These are phyloP conservation scores for Mus minutoides DNA, from an alignment of 2,797 vertebrate genomes.

Conservation along the genomic window DNA sequence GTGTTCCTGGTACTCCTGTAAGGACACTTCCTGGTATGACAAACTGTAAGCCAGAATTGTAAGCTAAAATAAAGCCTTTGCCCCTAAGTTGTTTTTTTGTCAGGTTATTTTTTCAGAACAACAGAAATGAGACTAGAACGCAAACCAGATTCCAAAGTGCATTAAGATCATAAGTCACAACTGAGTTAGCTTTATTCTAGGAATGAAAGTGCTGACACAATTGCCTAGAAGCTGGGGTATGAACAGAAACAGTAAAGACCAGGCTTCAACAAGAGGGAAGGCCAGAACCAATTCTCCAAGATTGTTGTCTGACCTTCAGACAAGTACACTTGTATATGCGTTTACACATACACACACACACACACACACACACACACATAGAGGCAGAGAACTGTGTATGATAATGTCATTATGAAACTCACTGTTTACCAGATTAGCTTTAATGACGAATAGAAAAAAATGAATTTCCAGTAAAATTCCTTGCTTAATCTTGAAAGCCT, in stretches of 20 bases:
- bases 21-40: background rate
- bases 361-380: too few species aligned
- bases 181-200: background rate
- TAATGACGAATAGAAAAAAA: background rate
- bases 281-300: background rate
- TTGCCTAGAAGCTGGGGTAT: background rate
- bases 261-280: background rate
- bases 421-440: background rate
- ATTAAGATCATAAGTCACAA: background rate
- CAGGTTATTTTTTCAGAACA: background rate
- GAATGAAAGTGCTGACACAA: background rate
- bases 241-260: background rate
- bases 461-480: background rate
- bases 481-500: background rate
- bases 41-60: background rate
- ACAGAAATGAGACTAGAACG: background rate
- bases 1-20: background rate
- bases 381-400: background rate
- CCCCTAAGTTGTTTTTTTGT: background rate
- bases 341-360: too few species aligned
- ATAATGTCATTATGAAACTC: background rate
- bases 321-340: background rate
- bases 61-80: background rate
- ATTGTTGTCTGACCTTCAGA: background rate
- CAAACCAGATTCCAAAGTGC: background rate